phyloP scores from a whole-genome alignment of 2,113 vertebrate genomes.

The Struthidea cinerea region DNA sequence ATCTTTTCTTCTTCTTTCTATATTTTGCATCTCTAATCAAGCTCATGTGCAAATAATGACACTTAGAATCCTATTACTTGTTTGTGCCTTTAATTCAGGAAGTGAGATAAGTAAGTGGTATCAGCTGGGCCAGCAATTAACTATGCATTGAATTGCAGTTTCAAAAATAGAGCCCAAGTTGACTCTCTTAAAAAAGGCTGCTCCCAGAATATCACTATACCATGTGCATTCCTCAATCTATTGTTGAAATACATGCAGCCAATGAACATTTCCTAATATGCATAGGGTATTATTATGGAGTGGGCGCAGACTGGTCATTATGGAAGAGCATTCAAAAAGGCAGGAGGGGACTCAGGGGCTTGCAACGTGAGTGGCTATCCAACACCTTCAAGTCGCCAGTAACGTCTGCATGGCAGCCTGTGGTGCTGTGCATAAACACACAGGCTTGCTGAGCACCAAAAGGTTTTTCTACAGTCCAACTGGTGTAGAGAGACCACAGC shows the following conservation, averaged over 20 bases:
- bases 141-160: neutral
- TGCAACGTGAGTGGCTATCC: rapidly evolving
- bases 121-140: conserved; percentile 46
- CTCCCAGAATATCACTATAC: neutral
- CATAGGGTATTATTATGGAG: neutral
- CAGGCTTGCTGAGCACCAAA: neutral
- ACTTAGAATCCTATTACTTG: neutral
- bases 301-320: neutral
- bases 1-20: neutral
- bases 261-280: neutral
- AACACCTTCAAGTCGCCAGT: neutral
- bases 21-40: conserved; percentile 15
- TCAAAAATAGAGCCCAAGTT: conserved; percentile 3
- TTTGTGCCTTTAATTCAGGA: neutral
- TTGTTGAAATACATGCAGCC: neutral
- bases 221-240: neutral
- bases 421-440: neutral
- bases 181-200: neutral
- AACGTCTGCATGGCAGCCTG: neutral
- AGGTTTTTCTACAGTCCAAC: neutral
- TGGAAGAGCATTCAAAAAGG: neutral
- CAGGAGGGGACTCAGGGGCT: neutral
- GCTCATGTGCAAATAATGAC: neutral
- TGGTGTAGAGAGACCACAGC: neutral
- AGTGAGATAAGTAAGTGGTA: neutral